Conservation (phyloP, 2,113 vertebrate genomes). For the Varanus komodoensis region DNA sequence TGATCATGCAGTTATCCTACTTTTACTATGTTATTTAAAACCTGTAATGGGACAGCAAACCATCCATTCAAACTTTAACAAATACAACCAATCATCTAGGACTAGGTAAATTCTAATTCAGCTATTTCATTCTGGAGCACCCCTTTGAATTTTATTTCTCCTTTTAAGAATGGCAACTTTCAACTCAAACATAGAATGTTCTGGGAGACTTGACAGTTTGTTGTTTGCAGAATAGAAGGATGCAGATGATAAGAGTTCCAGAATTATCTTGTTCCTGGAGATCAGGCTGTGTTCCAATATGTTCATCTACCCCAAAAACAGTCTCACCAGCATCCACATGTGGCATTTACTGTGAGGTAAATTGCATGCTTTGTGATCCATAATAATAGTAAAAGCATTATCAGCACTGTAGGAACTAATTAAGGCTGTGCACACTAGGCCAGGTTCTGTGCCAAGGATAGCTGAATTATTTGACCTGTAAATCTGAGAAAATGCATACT, state of each 20-base stretch:
- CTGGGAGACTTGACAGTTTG: not conserved
- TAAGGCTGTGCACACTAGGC: not conserved
- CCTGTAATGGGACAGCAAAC: too few relatives aligned
- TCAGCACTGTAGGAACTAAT: not conserved
- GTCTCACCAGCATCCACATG: not conserved
- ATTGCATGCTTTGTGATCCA: not conserved
- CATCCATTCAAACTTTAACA: too few relatives aligned
- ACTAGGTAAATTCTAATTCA: too few relatives aligned
- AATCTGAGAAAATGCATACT: not conserved
- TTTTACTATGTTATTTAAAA: not conserved
- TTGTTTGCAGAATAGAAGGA: constrained; percentile 28
- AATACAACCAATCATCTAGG: too few relatives aligned
- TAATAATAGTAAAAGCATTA: not conserved
- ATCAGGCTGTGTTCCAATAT: not conserved
- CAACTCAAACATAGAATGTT: not conserved
- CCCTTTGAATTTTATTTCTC: not conserved
- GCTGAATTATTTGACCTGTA: not conserved
- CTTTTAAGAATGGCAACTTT: not conserved
- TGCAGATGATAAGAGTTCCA: not conserved
- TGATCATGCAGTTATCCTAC: not conserved
- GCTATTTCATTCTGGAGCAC: not conserved
- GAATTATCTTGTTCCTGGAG: constrained; percentile 15
- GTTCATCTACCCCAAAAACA: not conserved
- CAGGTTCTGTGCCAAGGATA: not conserved
- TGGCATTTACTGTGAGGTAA: not conserved